Evolutionary conservation across 2,797 vertebrate genomes (phyloP).

Genomic region (Sciurus carolinensis): DNA sequence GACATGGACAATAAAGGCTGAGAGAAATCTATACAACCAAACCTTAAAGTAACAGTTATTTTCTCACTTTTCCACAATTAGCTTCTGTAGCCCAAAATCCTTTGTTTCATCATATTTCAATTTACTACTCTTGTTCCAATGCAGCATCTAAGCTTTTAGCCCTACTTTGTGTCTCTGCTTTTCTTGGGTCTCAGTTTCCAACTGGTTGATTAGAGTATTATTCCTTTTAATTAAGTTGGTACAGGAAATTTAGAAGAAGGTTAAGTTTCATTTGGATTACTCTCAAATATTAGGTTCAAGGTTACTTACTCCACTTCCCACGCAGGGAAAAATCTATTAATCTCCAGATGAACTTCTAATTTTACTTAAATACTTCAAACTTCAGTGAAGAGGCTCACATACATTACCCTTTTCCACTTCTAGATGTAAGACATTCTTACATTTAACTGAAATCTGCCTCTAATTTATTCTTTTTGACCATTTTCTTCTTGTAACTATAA

Average conservation of each 20-base stretch:
- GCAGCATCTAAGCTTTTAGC: not conserved
- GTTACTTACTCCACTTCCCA: not conserved
- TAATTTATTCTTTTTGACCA: slow-evolving; percentile 33
- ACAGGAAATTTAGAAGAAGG: not conserved
- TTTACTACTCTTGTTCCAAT: not conserved
- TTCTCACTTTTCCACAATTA: not conserved
- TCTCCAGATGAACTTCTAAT: slow-evolving; percentile 19
- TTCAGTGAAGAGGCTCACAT: not conserved
- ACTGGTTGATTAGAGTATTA: slow-evolving; percentile 35
- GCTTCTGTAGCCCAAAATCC: not conserved
- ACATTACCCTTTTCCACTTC: not conserved
- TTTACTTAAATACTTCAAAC: slow-evolving; percentile 31
- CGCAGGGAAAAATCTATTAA: not conserved
- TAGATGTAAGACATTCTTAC: slow-evolving; percentile 13
- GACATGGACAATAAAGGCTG: not conserved
- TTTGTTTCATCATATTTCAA: not conserved
- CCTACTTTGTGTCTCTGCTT: not conserved
- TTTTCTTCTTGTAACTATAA: not conserved
- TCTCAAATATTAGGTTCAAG: slow-evolving; percentile 17
- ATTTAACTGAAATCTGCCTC: slow-evolving; percentile 31
- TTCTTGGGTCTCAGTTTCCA: slow-evolving; percentile 14
- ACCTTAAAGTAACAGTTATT: not conserved
- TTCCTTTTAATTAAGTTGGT: slow-evolving; percentile 23
- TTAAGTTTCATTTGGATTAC: slow-evolving; percentile 16
- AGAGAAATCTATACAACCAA: not conserved